A percentile compares a stretch with the other conserved stretches of the same genome.
Conservation (phyloP, 2,797 vertebrate genomes). For the Rhincodon typus region DNA sequence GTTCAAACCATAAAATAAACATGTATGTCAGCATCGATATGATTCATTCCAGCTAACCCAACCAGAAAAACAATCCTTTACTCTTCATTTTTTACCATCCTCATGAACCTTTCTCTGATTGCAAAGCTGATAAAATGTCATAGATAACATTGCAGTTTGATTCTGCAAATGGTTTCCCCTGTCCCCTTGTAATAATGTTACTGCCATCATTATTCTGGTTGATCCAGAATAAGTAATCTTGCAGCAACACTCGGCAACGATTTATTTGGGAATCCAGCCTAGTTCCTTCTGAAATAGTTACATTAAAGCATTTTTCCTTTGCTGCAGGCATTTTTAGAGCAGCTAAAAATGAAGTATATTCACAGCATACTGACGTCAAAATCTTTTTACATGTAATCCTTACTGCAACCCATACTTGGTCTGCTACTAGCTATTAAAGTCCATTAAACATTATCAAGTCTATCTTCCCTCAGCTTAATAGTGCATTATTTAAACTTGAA, state of each 20-base stretch:
- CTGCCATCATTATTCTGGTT: background rate
- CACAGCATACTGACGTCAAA: background rate
- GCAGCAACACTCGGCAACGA: background rate
- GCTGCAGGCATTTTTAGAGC: background rate
- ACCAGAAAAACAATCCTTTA: background rate
- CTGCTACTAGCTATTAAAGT: background rate
- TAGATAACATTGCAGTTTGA: background rate
- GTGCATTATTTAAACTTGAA: background rate
- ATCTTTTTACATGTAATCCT: background rate
- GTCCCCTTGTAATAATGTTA: background rate
- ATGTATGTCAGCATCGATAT: background rate
- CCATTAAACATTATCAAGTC: background rate
- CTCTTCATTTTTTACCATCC: background rate
- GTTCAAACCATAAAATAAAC: background rate
- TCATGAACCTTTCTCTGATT: background rate
- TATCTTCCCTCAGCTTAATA: background rate
- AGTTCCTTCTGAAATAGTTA: background rate
- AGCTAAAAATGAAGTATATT: background rate
- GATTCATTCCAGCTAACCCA: background rate
- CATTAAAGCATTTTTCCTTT: background rate
- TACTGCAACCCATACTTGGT: background rate
- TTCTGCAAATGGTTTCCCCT: background rate
- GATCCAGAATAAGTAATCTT: background rate
- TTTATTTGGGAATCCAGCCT: background rate
- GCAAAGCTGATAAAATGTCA: background rate